phyloP scores from a whole-genome alignment of 2,797 vertebrate species.

The Anguilla anguilla region DNA sequence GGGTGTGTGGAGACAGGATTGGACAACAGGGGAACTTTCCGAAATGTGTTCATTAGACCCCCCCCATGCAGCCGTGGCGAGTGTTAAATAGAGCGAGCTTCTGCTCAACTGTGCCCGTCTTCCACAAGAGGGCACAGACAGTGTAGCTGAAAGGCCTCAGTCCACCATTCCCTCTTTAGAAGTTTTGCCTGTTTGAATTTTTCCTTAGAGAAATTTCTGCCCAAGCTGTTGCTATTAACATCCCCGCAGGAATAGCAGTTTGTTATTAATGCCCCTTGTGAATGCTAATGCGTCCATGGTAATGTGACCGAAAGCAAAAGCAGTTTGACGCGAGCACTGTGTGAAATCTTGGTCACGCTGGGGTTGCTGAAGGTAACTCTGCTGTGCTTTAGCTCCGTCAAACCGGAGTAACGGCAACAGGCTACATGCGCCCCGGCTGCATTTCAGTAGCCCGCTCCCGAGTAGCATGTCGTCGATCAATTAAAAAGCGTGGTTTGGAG shows the following conservation, averaged over 20 bases:
- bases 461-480: neutral
- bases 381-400: neutral
- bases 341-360: neutral
- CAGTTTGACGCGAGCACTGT: neutral
- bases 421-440: neutral
- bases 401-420: neutral
- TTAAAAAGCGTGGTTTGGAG: neutral
- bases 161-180: conserved; percentile 29
- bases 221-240: conserved; percentile 32
- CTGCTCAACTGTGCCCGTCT: conserved; percentile 52
- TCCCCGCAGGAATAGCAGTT: neutral
- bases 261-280: neutral
- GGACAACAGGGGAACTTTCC: neutral
- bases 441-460: neutral
- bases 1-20: neutral
- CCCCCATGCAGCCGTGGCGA: conserved; percentile 11
- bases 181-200: conserved; percentile 43
- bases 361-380: neutral
- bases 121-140: conserved; percentile 78
- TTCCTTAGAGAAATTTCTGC: conserved; percentile 28
- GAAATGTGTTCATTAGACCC: neutral
- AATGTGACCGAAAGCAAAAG: conserved; percentile 20
- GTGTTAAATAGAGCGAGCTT: conserved; percentile 46
- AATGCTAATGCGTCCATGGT: neutral
- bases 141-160: conserved; percentile 43